These are phyloP conservation scores for Neodiprion virginianus DNA, from an alignment of 1,140 invertebrate species.

Conservation along the genomic window DNA sequence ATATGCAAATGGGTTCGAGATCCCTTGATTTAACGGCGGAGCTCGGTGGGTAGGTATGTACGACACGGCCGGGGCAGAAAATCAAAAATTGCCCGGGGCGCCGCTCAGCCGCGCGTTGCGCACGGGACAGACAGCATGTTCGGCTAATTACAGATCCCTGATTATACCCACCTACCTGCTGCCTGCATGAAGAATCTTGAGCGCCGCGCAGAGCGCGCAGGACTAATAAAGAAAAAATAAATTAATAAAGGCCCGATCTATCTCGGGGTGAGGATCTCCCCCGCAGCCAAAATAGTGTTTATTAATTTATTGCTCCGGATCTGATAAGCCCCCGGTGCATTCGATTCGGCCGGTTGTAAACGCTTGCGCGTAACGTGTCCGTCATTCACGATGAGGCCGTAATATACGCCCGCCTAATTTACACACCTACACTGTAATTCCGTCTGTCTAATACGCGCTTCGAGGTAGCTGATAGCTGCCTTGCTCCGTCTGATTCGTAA, in stretches of 20 bases:
- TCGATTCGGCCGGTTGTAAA: not conserved
- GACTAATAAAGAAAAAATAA: conserved; percentile 53
- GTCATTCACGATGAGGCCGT: not conserved
- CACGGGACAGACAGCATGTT: conserved; percentile 54
- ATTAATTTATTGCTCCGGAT: conserved; percentile 49
- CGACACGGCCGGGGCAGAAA: conserved; percentile 12
- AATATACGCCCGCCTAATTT: not conserved
- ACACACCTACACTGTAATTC: not conserved
- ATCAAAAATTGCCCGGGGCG: conserved; percentile 37
- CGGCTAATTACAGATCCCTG: conserved; percentile 58
- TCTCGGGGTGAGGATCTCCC: conserved; percentile 39
- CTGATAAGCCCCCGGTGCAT: conserved; percentile 34
- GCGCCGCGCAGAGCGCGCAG: conserved; percentile 30
- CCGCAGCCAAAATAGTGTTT: conserved; percentile 42
- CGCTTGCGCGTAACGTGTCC: not conserved
- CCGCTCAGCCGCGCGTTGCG: conserved; percentile 46
- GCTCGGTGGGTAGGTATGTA: conserved; percentile 9
- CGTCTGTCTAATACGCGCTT: not conserved
- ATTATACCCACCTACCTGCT: conserved; percentile 38
- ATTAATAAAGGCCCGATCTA: conserved; percentile 56
- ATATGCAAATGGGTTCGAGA: too few species aligned
- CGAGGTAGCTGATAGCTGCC: not conserved
- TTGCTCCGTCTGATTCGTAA: not conserved
- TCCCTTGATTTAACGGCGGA: too few species aligned
- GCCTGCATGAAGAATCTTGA: too few species aligned